phyloP scores from a whole-genome alignment of 1,140 invertebrate species.

The Heterodera schachtii region DNA sequence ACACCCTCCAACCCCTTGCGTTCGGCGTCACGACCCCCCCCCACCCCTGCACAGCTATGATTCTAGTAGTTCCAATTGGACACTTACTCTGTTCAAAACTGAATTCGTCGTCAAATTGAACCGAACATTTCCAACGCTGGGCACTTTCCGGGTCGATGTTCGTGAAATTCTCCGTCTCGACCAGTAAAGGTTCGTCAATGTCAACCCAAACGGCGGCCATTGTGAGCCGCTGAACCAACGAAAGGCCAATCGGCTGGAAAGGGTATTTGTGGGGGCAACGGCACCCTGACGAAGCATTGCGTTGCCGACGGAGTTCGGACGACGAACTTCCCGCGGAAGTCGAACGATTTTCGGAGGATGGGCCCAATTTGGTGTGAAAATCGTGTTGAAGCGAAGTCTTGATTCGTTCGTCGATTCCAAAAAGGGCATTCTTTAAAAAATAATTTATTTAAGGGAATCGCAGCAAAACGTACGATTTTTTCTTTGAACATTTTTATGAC shows the following conservation, averaged over 20 bases:
- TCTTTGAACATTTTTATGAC: conserved; percentile 48
- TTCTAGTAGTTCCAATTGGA: too few species aligned
- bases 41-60: too few species aligned
- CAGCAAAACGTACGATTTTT: conserved; percentile 23
- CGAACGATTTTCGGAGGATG: not conserved
- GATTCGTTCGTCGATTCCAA: not conserved
- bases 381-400: conserved; percentile 22
- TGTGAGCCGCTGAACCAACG: conserved; percentile 14
- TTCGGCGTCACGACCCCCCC: too few species aligned
- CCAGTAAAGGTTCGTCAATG: conserved; percentile 37
- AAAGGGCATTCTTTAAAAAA: conserved; percentile 30
- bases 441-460: not conserved
- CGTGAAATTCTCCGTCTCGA: conserved; percentile 42
- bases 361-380: conserved; percentile 2
- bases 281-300: not conserved
- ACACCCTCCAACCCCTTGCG: too few species aligned
- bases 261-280: conserved; percentile 17
- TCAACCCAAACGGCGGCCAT: conserved; percentile 39
- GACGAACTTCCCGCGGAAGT: not conserved
- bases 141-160: conserved; percentile 42
- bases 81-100: conserved; percentile 45
- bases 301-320: not conserved
- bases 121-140: conserved; percentile 44
- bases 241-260: conserved; percentile 17
- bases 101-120: conserved; percentile 43